These are phyloP conservation scores for Leptinotarsa haldemani DNA, from an alignment of 2,888 invertebrate genomes.

Conservation along the genomic window DNA sequence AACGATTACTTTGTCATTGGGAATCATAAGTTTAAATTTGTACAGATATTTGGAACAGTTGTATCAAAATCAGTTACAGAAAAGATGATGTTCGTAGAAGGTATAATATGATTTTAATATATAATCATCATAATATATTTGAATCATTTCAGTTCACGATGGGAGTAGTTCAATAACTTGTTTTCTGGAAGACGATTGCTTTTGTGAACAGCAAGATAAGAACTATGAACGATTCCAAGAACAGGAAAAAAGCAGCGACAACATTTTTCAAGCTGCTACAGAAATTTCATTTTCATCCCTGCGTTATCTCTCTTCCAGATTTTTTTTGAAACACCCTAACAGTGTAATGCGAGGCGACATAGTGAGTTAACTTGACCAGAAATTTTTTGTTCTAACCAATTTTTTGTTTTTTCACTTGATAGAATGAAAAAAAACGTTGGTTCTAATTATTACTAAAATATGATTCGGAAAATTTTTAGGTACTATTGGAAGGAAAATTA, in stretches of 20 bases:
- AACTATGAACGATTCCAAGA: not conserved
- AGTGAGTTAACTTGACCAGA: not conserved
- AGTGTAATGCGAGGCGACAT: not conserved
- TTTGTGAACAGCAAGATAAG: not conserved
- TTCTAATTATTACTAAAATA: too few species aligned
- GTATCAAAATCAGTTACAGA: not conserved
- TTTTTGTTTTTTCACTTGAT: too few species aligned
- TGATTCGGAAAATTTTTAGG: not conserved
- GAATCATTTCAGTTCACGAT: conserved; percentile 16
- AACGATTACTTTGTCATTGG: conserved; percentile 17
- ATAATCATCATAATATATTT: not conserved
- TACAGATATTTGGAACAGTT: conserved; percentile 22
- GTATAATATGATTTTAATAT: not conserved
- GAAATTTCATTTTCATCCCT: not conserved
- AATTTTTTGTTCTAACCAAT: too few species aligned
- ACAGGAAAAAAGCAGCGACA: not conserved
- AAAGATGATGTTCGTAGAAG: not conserved
- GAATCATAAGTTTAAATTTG: conserved; percentile 16
- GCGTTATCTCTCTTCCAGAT: not conserved
- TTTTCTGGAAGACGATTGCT: conserved; percentile 10
- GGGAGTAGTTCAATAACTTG: conserved; percentile 12
- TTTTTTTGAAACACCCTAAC: not conserved
- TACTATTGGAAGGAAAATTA: conserved; percentile 20
- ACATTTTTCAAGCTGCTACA: not conserved
- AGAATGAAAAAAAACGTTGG: too few species aligned